Evolutionary conservation across 2,113 vertebrate species (phyloP), one percentile per base, ranked within the genome.

Genomic region (Butastur rufipennis): DNA sequence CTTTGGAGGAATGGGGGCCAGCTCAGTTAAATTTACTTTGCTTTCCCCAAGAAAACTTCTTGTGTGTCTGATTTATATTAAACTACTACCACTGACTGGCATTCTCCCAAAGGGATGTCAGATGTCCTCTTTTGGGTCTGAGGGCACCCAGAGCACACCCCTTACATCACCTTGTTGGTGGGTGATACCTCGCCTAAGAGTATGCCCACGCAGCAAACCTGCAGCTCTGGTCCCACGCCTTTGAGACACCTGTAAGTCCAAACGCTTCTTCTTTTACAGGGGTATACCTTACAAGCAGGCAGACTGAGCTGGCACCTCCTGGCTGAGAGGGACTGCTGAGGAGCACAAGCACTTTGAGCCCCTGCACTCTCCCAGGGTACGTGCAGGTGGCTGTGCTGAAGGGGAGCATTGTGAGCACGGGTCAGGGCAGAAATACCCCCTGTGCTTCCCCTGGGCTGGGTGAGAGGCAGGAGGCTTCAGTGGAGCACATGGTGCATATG

Each of bases 151-250:
- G 9, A 71, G 34, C 48, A 67, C 32, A 70, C 10, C 6, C 31
- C 10, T 68, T 43, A 38, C 0, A 0, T 83, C 45, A 82, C 9
- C 8, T 5, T 1, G 4, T 27, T 22, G 26, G 16, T 17, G 11
- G 20, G 23, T 70, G 67, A 61, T 45, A 66, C 15, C 17, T 50
- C 82, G 68, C 7, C 34, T 52, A 47, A 73, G 65, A 87, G 26
- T 25, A 20, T 34, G 20, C 12, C 59, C 15, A 2, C 2, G 4
- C 16, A 26, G 34, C 13, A 19, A 95, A 52, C 3, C 5, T 15
- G 15, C 63, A 95, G 36, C 23, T 66, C 45, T 62, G n/a, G 17
- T 61, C 56, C 45, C 52, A 88, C 38, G 16, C 14, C 27, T 92
- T 23, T 43, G 45, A 47, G 45, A 81, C 21, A 53, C 11, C 8